These are phyloP conservation scores for Papilio protenor DNA, from an alignment of 2,888 invertebrate genomes.

Conservation along the genomic window DNA sequence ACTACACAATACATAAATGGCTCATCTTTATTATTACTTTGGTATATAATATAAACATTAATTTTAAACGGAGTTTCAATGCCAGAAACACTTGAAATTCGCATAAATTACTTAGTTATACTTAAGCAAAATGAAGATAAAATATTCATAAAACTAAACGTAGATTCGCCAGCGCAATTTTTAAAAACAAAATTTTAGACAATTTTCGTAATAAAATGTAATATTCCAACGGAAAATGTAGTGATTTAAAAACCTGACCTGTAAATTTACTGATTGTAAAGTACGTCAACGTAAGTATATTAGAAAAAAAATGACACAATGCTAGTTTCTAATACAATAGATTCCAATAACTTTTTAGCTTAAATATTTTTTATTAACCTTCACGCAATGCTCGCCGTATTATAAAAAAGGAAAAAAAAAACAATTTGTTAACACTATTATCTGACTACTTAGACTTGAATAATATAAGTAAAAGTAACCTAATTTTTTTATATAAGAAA, in stretches of 20 bases:
- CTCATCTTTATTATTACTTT: neutral
- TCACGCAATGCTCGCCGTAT: neutral
- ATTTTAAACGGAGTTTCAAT: neutral
- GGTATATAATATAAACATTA: neutral
- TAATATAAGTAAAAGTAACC: neutral
- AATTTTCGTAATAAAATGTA: neutral
- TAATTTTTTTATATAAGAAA: neutral
- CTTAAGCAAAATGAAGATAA: constrained; percentile 13
- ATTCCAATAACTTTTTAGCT: constrained; percentile 6
- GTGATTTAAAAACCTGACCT: neutral
- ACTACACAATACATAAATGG: neutral
- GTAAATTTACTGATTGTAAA: neutral
- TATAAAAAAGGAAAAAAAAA: neutral
- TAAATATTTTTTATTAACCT: constrained; percentile 1
- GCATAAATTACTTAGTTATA: constrained; percentile 12
- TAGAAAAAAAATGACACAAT: constrained; percentile 2
- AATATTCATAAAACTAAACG: neutral
- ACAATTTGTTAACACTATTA: neutral
- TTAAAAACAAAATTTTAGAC: no score
- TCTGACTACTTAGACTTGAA: neutral
- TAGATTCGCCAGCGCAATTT: neutral
- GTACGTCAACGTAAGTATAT: constrained; percentile 7
- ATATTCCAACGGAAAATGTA: neutral
- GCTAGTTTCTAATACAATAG: constrained; percentile 1
- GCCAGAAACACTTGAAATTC: constrained; percentile 20